Conservation (phyloP, 2,113 vertebrate genomes). For the Gavialis gangeticus region DNA sequence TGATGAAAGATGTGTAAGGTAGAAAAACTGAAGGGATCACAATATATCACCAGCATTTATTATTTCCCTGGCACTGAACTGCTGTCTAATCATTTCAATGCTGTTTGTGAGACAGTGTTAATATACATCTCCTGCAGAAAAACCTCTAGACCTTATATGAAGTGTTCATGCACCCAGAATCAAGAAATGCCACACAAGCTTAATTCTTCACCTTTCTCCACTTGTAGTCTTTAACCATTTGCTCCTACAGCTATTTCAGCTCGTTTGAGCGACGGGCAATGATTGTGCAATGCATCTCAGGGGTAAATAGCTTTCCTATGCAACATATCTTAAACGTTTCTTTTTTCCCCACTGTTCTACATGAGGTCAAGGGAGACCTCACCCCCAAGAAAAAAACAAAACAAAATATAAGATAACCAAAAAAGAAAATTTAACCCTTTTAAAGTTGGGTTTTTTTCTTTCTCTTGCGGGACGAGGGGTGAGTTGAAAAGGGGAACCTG, state of each 20-base stretch:
- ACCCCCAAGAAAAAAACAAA: too few species aligned
- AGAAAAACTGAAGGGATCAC: too few species aligned
- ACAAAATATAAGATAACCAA: too few species aligned
- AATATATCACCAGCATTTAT: neutral
- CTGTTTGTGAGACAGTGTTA: neutral
- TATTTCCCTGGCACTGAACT: neutral
- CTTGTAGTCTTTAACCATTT: neutral
- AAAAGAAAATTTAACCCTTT: too few species aligned
- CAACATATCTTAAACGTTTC: neutral
- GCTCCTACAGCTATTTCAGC: neutral
- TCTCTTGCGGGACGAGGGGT: neutral
- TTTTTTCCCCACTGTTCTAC: neutral
- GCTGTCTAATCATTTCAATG: neutral
- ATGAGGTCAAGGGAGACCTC: too few species aligned
- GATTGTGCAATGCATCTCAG: neutral
- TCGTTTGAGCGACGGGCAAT: neutral
- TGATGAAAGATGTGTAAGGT: neutral
- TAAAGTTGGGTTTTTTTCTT: too few species aligned
- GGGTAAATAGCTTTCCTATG: neutral
- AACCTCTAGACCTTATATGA: neutral
- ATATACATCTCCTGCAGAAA: neutral
- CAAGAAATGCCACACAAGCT: neutral
- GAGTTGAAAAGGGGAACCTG: neutral
- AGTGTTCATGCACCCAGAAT: neutral
- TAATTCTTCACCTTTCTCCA: neutral